Evolutionary conservation across 1,140 invertebrate genomes (phyloP).

Genomic region (Papilio machaon): DNA sequence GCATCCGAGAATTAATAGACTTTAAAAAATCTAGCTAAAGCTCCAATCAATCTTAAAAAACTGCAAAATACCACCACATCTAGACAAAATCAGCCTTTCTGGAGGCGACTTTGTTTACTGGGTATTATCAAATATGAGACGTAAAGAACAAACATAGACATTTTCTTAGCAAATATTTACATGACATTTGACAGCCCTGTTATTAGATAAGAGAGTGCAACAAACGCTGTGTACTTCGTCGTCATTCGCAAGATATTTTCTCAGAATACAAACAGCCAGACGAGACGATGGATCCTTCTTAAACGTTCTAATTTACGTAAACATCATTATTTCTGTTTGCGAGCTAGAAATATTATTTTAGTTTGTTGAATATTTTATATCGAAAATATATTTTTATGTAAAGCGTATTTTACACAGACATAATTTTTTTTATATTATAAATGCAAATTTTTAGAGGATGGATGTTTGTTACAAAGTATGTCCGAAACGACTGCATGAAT

Average conservation of each 20-base stretch:
- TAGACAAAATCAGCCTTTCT: neutral
- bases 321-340: conserved; percentile 13
- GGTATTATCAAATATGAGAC: neutral
- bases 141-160: neutral
- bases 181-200: neutral
- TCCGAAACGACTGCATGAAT: no score
- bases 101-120: neutral
- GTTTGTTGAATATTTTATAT: conserved; percentile 1
- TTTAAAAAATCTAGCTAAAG: no score
- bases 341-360: conserved; percentile 1
- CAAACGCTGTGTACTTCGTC: conserved; percentile 1
- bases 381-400: neutral
- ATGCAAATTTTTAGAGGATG: no score
- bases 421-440: no score
- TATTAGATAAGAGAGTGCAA: conserved; percentile 24
- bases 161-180: neutral
- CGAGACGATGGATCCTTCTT: neutral
- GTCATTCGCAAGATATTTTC: conserved; percentile 18
- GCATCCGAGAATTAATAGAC: no score
- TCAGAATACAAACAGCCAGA: neutral
- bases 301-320: conserved; percentile 4
- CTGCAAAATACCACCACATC: no score
- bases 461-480: no score
- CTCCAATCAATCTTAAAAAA: no score
- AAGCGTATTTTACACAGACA: neutral